Conservation (phyloP, 2,888 invertebrate species). For the Trachelus stipa region DNA sequence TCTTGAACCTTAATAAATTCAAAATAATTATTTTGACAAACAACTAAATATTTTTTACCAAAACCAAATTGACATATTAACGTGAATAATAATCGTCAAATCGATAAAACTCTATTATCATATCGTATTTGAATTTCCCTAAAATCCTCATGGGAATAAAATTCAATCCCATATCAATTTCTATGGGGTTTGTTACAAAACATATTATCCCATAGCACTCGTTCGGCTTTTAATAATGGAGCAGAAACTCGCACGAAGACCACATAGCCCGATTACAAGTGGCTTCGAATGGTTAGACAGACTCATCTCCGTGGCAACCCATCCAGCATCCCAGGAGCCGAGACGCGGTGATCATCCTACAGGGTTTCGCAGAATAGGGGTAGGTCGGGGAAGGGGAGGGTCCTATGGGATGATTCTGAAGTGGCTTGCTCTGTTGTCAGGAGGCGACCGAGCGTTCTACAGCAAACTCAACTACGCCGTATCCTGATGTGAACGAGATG, state of each 20-base stretch:
- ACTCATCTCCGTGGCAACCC: conserved; percentile 56
- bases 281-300: conserved; percentile 44
- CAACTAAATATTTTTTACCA: conserved; percentile 1
- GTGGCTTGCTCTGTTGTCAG: conserved; percentile 54
- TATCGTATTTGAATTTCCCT: background rate
- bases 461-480: conserved; percentile 43
- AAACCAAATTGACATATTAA: too few relatives aligned
- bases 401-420: conserved; percentile 46
- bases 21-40: too few relatives aligned
- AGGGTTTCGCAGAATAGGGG: conserved; percentile 27
- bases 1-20: background rate
- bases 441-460: conserved; percentile 52
- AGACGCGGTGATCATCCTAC: background rate
- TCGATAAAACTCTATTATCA: too few relatives aligned
- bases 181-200: background rate
- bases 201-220: conserved; percentile 24
- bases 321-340: conserved; percentile 18
- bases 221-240: conserved; percentile 54
- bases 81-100: background rate
- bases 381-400: conserved; percentile 13
- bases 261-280: conserved; percentile 39
- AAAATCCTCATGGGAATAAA: background rate
- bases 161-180: background rate
- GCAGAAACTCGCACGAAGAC: conserved; percentile 40
- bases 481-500: conserved; percentile 41